These are phyloP conservation scores for Garrulus glandarius DNA, from an alignment of 2,797 vertebrate genomes.

Conservation along the genomic window DNA sequence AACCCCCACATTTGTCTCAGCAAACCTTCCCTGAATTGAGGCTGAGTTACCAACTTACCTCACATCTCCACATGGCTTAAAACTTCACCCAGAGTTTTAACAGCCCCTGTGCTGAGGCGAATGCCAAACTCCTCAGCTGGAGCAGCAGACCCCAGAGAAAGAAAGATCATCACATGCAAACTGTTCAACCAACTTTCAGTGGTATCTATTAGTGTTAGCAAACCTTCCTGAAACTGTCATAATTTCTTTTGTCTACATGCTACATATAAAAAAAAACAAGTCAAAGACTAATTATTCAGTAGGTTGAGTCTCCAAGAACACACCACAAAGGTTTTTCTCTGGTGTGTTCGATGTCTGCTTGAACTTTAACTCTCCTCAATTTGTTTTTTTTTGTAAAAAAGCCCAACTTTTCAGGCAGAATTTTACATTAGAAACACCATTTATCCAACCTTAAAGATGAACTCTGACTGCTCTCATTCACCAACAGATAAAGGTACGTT, in stretches of 20 bases:
- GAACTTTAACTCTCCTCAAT: not conserved
- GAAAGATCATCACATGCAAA: not conserved
- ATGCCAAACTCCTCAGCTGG: not conserved
- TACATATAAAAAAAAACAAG: not conserved
- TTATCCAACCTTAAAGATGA: not conserved
- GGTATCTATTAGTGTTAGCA: accelerated
- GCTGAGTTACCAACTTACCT: not conserved
- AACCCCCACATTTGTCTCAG: accelerated
- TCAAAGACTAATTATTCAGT: not conserved
- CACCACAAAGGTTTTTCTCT: not conserved
- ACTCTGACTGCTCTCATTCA: not conserved
- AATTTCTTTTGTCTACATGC: not conserved
- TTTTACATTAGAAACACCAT: not conserved
- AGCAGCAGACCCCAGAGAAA: not conserved
- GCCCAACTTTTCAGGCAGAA: not conserved
- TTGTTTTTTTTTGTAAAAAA: not conserved
- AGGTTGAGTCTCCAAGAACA: not conserved
- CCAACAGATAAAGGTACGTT: not conserved
- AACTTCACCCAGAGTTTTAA: not conserved
- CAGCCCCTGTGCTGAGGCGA: not conserved
- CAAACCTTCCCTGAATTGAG: not conserved
- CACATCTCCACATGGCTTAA: not conserved
- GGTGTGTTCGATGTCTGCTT: accelerated
- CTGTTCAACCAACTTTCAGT: not conserved
- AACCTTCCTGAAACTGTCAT: not conserved